A percentile compares a stretch with the other conserved stretches of the same genome.
These are phyloP conservation scores for Microchirus variegatus DNA, from an alignment of 2,797 vertebrate species.

Conservation along the genomic window DNA sequence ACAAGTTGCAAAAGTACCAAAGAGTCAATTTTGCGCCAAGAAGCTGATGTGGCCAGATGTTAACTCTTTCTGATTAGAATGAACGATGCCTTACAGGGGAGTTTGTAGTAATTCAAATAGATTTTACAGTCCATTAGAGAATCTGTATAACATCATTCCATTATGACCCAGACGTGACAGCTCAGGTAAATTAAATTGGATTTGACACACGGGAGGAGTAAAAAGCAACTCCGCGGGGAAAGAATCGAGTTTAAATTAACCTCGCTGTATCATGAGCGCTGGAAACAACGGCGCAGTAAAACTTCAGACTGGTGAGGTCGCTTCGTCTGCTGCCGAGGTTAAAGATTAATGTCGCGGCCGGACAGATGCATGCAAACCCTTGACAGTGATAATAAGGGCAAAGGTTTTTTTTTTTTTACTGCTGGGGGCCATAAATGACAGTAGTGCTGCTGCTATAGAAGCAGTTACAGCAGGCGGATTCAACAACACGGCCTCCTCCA, in stretches of 20 bases:
- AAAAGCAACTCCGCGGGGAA: constrained; percentile 31
- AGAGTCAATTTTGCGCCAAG: constrained; percentile 21
- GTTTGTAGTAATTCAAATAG: constrained; percentile 40
- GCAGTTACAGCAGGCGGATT: not conserved
- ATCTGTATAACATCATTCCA: constrained; percentile 18
- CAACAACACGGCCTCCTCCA: constrained; percentile 12
- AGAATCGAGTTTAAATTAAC: constrained; percentile 15
- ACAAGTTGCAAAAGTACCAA: constrained; percentile 19
- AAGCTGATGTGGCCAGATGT: constrained; percentile 21
- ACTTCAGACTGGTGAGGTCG: constrained; percentile 5
- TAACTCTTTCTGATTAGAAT: constrained; percentile 38
- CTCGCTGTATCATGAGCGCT: not conserved
- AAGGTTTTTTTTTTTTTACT: constrained; percentile 25
- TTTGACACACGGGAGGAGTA: constrained; percentile 40
- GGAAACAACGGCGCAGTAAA: constrained; percentile 30
- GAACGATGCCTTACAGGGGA: constrained; percentile 43
- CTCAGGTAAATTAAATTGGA: constrained; percentile 47
- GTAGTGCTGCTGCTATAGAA: not conserved
- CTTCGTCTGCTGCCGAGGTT: constrained; percentile 22
- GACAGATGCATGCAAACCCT: constrained; percentile 22
- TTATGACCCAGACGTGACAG: constrained; percentile 45
- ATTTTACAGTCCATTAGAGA: constrained; percentile 54
- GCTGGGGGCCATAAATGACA: constrained; percentile 31
- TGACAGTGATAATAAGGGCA: constrained; percentile 16
- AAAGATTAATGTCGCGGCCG: constrained; percentile 39